These are phyloP conservation scores for Sericinus montela DNA, from an alignment of 2,888 invertebrate genomes.

Conservation along the genomic window DNA sequence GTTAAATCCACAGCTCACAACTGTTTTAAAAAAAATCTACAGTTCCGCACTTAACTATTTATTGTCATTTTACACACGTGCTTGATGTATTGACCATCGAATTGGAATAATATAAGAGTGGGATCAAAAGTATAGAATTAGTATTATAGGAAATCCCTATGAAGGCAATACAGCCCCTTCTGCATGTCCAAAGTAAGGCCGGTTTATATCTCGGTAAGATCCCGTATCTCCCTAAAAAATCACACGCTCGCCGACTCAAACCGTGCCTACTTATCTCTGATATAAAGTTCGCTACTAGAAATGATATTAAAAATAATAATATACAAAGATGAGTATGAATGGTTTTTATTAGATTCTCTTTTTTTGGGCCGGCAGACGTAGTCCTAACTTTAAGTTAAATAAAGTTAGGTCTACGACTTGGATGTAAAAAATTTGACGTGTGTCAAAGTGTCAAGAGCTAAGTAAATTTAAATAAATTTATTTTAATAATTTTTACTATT, in stretches of 20 bases:
- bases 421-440: too few species aligned
- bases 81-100: background rate
- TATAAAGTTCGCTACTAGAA: conserved; percentile 26
- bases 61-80: background rate
- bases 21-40: too few species aligned
- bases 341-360: too few species aligned
- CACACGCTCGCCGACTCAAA: conserved; percentile 68
- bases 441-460: too few species aligned
- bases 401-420: too few species aligned
- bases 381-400: too few species aligned
- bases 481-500: too few species aligned
- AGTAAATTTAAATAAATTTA: too few species aligned
- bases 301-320: conserved; percentile 4
- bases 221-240: conserved; percentile 71
- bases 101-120: background rate
- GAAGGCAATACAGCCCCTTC: conserved; percentile 38
- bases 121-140: conserved; percentile 16
- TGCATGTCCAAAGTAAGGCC: conserved; percentile 54
- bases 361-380: too few species aligned
- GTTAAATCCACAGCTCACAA: too few species aligned
- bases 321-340: too few species aligned
- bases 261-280: conserved; percentile 41
- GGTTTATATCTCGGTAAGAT: conserved; percentile 63
- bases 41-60: too few species aligned
- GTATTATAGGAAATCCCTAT: conserved; percentile 15